phyloP scores from a whole-genome alignment of 2,797 vertebrate species.

The Anisognathus igniventris region DNA sequence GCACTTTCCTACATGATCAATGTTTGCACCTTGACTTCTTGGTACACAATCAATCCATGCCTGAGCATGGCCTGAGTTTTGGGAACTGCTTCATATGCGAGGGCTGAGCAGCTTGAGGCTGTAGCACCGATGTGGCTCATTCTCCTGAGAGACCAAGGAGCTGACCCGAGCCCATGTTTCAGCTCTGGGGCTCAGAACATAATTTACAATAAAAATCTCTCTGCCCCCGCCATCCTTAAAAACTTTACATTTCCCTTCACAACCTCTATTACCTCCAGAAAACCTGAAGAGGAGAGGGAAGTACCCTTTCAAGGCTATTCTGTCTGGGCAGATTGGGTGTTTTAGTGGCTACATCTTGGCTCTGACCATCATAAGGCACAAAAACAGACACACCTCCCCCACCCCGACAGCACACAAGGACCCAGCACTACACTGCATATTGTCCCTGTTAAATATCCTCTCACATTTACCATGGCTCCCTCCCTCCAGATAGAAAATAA shows the following conservation, averaged over 20 bases:
- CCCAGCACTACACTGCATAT: neutral
- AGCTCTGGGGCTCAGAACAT: neutral
- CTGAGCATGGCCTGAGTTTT: neutral
- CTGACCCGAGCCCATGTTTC: neutral
- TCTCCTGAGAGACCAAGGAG: neutral
- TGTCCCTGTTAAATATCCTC: neutral
- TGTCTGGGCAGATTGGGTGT: no score
- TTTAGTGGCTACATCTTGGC: neutral
- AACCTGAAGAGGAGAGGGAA: neutral
- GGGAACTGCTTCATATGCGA: neutral
- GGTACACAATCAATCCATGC: neutral
- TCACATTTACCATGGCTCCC: accelerated
- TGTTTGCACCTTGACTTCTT: conserved; percentile 1
- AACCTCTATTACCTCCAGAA: neutral
- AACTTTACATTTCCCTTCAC: neutral
- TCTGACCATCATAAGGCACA: neutral
- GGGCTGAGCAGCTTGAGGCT: neutral
- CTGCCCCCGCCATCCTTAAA: accelerated
- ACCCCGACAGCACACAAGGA: accelerated
- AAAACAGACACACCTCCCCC: neutral
- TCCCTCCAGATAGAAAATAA: neutral
- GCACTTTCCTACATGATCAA: neutral
- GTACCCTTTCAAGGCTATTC: neutral
- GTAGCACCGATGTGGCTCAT: accelerated
- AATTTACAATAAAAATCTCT: neutral